These are phyloP conservation scores for Trichonephila clavipes DNA, from an alignment of 1,140 invertebrate genomes.

Conservation along the genomic window DNA sequence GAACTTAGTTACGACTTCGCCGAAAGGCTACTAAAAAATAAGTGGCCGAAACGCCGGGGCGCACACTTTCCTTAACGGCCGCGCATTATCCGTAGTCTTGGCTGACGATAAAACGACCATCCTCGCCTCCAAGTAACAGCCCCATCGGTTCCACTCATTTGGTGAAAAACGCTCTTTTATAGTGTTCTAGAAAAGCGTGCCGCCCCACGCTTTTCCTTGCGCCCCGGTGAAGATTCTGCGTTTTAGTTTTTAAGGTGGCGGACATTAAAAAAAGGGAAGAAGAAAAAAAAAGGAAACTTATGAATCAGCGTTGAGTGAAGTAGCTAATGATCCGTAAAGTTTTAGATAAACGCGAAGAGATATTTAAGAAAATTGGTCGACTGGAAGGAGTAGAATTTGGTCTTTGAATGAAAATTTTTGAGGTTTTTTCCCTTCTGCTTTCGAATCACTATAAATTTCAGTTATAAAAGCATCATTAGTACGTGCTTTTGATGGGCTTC, in stretches of 20 bases:
- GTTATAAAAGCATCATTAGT: no score
- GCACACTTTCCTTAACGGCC: conserved; percentile 50
- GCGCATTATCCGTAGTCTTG: conserved; percentile 64
- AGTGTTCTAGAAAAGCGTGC: neutral
- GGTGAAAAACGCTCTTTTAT: conserved; percentile 71
- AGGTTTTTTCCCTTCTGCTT: no score
- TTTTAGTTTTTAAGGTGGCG: conserved; percentile 56
- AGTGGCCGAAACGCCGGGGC: conserved; percentile 14
- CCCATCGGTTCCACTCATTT: conserved; percentile 74
- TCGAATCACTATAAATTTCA: no score
- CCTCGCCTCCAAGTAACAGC: conserved; percentile 60
- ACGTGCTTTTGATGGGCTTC: no score
- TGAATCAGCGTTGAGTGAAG: conserved; percentile 70
- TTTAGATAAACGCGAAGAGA: conserved; percentile 62
- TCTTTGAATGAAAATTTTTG: neutral
- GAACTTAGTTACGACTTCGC: conserved; percentile 66
- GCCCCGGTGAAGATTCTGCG: conserved; percentile 5
- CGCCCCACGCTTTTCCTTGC: neutral
- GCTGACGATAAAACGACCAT: conserved; percentile 60
- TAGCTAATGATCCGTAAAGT: conserved; percentile 66
- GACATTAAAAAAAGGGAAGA: conserved; percentile 41
- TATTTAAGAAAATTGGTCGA: conserved; percentile 56
- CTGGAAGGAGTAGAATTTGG: conserved; percentile 33
- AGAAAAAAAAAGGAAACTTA: conserved; percentile 45
- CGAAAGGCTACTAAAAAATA: conserved; percentile 65